Evolutionary conservation across 2,888 invertebrate genomes (phyloP).

Genomic region (Parochlus steinenii): DNA sequence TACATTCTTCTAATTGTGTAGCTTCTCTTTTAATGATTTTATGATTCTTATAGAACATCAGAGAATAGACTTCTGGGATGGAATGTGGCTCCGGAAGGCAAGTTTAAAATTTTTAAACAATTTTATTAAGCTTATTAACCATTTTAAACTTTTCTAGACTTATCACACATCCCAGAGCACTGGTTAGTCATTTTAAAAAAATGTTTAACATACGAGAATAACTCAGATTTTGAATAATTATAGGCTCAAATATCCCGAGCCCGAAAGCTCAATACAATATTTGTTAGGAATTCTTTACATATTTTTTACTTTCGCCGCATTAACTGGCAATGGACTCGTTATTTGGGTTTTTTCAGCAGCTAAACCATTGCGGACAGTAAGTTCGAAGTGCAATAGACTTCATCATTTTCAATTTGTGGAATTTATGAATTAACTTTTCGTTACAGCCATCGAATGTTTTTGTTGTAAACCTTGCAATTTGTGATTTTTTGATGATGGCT

Average conservation of each 20-base stretch:
- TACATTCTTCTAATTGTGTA: too few relatives aligned
- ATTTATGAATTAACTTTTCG: too few relatives aligned
- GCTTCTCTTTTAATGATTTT: too few relatives aligned
- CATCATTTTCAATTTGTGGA: too few relatives aligned
- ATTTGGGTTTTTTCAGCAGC: slow-evolving; percentile 47
- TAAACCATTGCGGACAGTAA: neutral
- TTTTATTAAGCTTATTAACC: too few relatives aligned
- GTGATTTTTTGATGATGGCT: slow-evolving; percentile 76
- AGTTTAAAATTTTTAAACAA: too few relatives aligned
- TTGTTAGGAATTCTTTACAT: slow-evolving; percentile 60
- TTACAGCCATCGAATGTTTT: slow-evolving; percentile 73
- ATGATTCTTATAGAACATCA: too few relatives aligned
- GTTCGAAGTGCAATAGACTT: slow-evolving; percentile 45
- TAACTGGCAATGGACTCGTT: slow-evolving; percentile 69
- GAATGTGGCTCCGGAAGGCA: slow-evolving; percentile 58
- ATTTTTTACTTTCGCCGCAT: slow-evolving; percentile 52
- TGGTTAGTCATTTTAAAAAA: slow-evolving; percentile 67
- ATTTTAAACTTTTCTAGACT: too few relatives aligned
- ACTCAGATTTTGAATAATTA: too few relatives aligned
- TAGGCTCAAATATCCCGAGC: slow-evolving; percentile 44
- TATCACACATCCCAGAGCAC: slow-evolving; percentile 61
- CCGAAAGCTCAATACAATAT: slow-evolving; percentile 66
- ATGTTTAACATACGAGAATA: too few relatives aligned
- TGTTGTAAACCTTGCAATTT: slow-evolving; percentile 64
- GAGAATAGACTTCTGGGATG: slow-evolving; percentile 45